Evolutionary conservation across 2,888 invertebrate species (phyloP), one percentile per base, ranked within the genome.

Genomic region (Tinea pellionella): DNA sequence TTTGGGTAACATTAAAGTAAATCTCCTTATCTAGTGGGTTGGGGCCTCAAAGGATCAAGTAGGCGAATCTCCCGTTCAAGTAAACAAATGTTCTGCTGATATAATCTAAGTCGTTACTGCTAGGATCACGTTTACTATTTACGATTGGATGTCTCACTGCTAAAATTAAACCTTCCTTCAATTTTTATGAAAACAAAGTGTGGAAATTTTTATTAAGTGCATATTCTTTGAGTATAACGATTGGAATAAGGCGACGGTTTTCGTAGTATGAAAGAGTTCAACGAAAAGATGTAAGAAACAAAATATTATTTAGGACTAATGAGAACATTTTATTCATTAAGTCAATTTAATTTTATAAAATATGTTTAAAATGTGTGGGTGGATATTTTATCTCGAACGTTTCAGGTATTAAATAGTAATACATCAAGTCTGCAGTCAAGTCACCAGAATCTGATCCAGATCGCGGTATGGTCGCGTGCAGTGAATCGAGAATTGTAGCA

Each of bases 401-500:
- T 15, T 47, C 13, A 47, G n/a, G 47, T 16, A 47, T 4, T 16
- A 47, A 16, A 47, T 16, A 2, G 47, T 47, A 47, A 47, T 15
- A 47, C 15, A 47, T 47, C 47, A 47, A 47, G 47, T 47, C 6
- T 47, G 53, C 24, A 32, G 13, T 57, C 2, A n/a, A 57, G 57
- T 57, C 57, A 57, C 32, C 32, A 32, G 57, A 56, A 56, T 56
- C 29, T 30, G 56, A 57, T 57, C 30, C 32, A 57, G 57, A 57
- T 57, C 32, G 57, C 57, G 13, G n/a, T 15, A 32, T n/a, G 13
- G 32, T 32, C 32, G 57, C 57, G 57, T 57, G 57, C 57, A 57
- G 57, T 57, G 57, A 57, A 57, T 57, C 57, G 57, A 57, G 57
- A 57, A 57, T 32, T 57, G 57, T 57, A 32, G 16, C 57, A 57